Base-by-base conservation (phyloP, 2,113 vertebrate genomes). In the Mastomys natalensis region DNA sequence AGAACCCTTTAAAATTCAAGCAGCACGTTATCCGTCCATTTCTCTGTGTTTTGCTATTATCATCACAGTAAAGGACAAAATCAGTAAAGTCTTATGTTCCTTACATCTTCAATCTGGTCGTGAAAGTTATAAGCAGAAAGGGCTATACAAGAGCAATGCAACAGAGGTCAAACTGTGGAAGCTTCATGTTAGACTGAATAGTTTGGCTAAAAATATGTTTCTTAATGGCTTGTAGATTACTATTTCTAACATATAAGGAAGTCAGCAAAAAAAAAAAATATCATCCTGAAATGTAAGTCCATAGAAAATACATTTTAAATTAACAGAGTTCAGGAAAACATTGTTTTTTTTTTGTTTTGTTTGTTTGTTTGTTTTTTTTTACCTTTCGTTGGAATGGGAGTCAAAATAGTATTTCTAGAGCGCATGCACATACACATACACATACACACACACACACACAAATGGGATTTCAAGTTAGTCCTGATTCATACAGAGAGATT, bases 391-490 rank as follows among this genome's bases (percentile, higher is more conserved):
- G 5, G 90, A 85, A 29, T 58, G 7, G 80, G 58, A 80, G n/a
- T 60, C 17, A 74, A 95, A 80, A 94, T 96, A 19, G 7, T 45
- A 43, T 92, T 87, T 51, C 37, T 68, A 89, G 45, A 22, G 58
- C 0, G 45, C 34, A 77, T 34, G 10, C 58, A 43, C 37, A n/a
- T 12, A n/a, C 19, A 11, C 78, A n/a, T 34, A 5, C 62, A 48
- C 74, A 77, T 37, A 60, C 37, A 58, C 81, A 84, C 40, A 31
- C 40, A 64, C 66, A 68, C 66, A 5, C 3, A 51, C 94, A 98
- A 97, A 81, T 93, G 16, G 7, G 4, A 64, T 95, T 68, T 98
- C 43, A 93, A 87, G 88, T 6, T 96, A 6, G 10, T 85, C 24
- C 92, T 94, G 58, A 82, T 58, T 97, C 82, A 88, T 73, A n/a